phyloP scores from a whole-genome alignment of 2,888 invertebrate species.

The Agriopis leucophaearia region DNA sequence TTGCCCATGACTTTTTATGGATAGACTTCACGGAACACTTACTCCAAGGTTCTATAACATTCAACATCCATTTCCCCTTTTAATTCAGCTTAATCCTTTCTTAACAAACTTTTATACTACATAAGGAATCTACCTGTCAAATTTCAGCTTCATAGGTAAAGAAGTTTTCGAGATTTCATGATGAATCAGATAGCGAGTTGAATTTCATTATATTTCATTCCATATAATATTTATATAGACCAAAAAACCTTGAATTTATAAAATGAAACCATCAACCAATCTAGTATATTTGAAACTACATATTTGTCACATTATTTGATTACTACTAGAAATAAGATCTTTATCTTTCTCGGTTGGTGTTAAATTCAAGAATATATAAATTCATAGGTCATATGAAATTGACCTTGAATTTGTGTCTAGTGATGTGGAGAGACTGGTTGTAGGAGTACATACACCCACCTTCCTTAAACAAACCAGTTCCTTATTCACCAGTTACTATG shows the following conservation, averaged over 20 bases:
- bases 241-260: neutral
- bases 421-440: neutral
- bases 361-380: neutral
- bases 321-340: neutral
- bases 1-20: no score
- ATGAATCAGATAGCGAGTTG: no score
- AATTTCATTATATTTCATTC: no score
- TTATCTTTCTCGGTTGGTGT: neutral
- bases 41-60: no score
- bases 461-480: slow-evolving; percentile 9
- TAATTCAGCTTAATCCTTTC: no score
- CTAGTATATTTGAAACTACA: neutral
- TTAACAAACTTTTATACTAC: no score
- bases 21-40: no score
- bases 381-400: neutral
- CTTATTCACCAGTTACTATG: neutral
- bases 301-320: neutral
- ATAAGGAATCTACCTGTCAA: no score
- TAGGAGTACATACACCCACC: slow-evolving; percentile 4
- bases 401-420: slow-evolving; percentile 6
- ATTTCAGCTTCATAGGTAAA: no score
- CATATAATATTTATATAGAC: no score
- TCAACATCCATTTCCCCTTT: no score
- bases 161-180: no score
- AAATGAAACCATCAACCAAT: neutral